Conservation (phyloP, 2,113 vertebrate species). For the Dryoscopus gambensis region DNA sequence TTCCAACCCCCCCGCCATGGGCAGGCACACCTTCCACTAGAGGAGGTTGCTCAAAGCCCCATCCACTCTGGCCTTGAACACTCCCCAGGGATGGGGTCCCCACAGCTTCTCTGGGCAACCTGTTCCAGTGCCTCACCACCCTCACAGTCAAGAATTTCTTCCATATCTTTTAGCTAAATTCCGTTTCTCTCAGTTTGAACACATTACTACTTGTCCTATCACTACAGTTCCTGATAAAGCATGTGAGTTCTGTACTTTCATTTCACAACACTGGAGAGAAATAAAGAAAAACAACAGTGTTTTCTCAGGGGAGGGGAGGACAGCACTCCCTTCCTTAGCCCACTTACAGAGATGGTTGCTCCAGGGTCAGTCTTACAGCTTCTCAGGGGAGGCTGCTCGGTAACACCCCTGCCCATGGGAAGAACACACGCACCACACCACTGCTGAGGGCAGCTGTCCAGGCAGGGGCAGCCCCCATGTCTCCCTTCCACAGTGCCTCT, state of each 20-base stretch:
- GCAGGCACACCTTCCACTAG: not conserved
- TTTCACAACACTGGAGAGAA: not conserved
- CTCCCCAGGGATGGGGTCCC: not conserved
- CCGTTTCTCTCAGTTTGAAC: not conserved
- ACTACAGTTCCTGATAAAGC: not conserved
- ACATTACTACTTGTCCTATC: not conserved
- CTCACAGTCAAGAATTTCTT: not conserved
- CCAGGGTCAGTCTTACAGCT: not conserved
- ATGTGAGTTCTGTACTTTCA: not conserved
- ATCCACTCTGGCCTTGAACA: not conserved
- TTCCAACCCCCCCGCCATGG: fast-evolving
- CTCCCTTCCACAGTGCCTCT: not conserved
- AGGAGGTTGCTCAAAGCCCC: not conserved
- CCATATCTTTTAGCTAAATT: not conserved
- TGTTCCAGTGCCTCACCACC: not conserved
- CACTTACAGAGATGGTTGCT: not conserved
- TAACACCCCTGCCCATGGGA: not conserved
- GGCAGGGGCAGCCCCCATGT: not conserved
- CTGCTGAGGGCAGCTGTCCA: not conserved
- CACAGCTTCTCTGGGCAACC: not conserved
- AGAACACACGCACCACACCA: not conserved
- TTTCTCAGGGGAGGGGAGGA: not conserved
- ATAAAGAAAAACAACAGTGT: not conserved
- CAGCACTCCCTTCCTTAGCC: not conserved
- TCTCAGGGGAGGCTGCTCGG: not conserved